Evolutionary conservation across 2,797 vertebrate species (phyloP).

Genomic region (Loriculus beryllinus): DNA sequence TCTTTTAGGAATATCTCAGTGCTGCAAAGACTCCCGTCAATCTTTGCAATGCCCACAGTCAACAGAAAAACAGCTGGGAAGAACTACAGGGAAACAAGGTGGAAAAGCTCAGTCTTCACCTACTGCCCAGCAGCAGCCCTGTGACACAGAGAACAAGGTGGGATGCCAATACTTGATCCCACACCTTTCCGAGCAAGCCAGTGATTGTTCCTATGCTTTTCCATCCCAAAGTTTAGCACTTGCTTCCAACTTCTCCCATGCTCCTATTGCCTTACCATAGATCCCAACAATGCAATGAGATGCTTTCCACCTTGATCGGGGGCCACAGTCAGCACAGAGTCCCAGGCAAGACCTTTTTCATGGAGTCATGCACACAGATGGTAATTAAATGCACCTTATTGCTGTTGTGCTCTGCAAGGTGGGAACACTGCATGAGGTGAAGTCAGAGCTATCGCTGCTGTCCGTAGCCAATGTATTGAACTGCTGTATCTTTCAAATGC

Average conservation of each 20-base stretch:
- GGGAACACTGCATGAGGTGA: background rate
- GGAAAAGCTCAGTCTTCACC: background rate
- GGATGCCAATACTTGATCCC: background rate
- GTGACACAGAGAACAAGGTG: background rate
- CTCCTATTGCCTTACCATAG: rapidly evolving
- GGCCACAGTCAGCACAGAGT: background rate
- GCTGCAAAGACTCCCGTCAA: background rate
- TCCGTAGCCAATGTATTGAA: background rate
- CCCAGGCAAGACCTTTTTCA: background rate
- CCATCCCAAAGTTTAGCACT: background rate
- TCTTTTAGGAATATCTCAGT: background rate
- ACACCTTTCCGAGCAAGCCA: background rate
- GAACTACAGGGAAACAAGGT: background rate
- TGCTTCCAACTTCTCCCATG: background rate
- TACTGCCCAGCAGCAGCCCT: background rate
- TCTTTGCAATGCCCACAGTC: background rate
- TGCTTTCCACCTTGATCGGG: rapidly evolving
- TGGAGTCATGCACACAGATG: background rate
- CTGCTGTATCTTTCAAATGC: background rate
- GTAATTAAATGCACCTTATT: background rate
- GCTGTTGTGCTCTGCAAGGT: background rate
- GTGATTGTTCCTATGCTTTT: background rate
- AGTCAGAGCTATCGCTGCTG: background rate
- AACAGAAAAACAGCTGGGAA: background rate
- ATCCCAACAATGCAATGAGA: background rate